Conservation (phyloP, 1,140 invertebrate species). For the Eriosoma lanigerum region DNA sequence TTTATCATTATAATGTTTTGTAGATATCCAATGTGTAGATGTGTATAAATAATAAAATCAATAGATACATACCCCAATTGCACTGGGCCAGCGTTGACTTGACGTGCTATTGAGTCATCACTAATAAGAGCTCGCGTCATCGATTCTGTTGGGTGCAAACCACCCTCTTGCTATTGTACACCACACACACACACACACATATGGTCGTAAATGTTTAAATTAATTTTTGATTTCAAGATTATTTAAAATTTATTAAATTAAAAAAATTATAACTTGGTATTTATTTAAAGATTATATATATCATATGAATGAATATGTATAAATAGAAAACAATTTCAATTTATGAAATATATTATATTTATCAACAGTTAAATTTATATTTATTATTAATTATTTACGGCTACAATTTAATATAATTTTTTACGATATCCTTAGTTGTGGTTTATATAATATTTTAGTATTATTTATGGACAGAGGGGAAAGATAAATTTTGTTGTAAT, state of each 20-base stretch:
- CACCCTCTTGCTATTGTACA: constrained; percentile 79
- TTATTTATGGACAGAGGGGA: neutral
- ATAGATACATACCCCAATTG: constrained; percentile 83
- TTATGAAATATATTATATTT: neutral
- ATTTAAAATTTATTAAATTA: constrained; percentile 6
- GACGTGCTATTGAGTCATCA: constrained; percentile 80
- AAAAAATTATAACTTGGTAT: constrained; percentile 10
- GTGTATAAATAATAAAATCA: constrained; percentile 47
- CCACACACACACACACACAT: constrained; percentile 67
- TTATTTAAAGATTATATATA: neutral
- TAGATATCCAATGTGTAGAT: constrained; percentile 30
- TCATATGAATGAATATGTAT: neutral
- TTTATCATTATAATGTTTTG: constrained; percentile 5
- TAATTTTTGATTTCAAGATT: neutral
- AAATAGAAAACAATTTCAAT: neutral
- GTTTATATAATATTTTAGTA: neutral
- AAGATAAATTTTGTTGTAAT: constrained; percentile 21
- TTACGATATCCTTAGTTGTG: no score
- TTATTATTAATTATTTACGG: neutral
- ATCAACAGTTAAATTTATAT: neutral
- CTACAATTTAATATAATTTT: neutral
- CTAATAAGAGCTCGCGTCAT: constrained; percentile 88
- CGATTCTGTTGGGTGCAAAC: constrained; percentile 84
- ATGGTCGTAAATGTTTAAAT: constrained; percentile 40
- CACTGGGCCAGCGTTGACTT: constrained; percentile 75